A percentile compares a stretch with the other conserved stretches of the same genome.
Evolutionary conservation across 2,797 vertebrate species (phyloP).

Genomic region (Diceros bicornis): DNA sequence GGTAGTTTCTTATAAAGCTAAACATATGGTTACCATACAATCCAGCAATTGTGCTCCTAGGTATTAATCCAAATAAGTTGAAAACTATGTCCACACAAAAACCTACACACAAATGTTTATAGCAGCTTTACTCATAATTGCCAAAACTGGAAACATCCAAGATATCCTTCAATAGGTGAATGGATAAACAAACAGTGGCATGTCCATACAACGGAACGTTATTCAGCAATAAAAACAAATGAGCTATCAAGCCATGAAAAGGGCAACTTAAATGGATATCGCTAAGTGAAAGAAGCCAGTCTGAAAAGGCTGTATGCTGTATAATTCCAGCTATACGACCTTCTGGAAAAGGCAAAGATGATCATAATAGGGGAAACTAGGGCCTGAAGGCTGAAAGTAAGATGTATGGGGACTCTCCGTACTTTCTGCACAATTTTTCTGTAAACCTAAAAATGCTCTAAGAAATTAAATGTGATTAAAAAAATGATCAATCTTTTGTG

Average conservation of each 20-base stretch:
- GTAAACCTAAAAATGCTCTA: background rate
- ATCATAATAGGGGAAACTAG: background rate
- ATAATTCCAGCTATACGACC: background rate
- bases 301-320: background rate
- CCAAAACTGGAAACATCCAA: background rate
- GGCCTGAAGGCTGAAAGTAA: background rate
- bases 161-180: background rate
- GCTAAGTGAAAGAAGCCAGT: background rate
- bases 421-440: background rate
- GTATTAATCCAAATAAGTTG: background rate
- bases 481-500: background rate
- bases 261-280: background rate
- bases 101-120: background rate
- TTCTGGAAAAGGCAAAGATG: background rate
- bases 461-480: background rate
- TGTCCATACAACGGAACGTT: background rate
- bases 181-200: background rate
- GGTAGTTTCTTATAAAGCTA: background rate
- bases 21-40: background rate
- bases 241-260: background rate
- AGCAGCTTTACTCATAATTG: background rate
- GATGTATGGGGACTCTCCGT: background rate
- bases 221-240: background rate
- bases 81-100: conserved; percentile 19
- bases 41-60: background rate